Percentiles rank a stretch among this genome's conserved stretches.
phyloP scores from a whole-genome alignment of 2,113 vertebrate genomes.

The Gambusia holbrooki region DNA sequence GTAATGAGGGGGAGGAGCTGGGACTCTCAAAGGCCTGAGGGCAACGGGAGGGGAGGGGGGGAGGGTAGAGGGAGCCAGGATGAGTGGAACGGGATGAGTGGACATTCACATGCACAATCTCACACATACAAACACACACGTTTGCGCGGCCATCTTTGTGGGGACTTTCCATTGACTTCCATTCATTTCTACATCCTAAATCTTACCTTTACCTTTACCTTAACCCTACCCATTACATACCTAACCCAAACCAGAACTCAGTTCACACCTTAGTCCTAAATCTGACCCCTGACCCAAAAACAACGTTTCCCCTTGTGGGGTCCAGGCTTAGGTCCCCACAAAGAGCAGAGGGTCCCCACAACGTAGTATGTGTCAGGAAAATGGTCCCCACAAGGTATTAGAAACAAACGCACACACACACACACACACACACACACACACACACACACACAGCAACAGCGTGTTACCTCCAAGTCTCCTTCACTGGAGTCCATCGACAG shows the following conservation, averaged over 20 bases:
- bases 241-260: too few species aligned
- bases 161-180: too few species aligned
- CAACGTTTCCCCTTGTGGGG: too few species aligned
- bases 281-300: too few species aligned
- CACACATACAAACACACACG: background rate
- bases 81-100: constrained; percentile 68
- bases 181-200: too few species aligned
- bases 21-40: constrained; percentile 85
- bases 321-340: too few species aligned
- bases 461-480: constrained; percentile 82
- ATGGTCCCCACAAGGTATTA: constrained; percentile 1
- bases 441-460: background rate
- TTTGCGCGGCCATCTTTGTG: too few species aligned
- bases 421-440: background rate
- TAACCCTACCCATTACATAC: too few species aligned
- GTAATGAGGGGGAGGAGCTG: constrained; percentile 84
- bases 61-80: constrained; percentile 75
- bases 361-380: too few species aligned
- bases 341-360: too few species aligned
- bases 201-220: too few species aligned
- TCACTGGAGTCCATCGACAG: constrained; percentile 86
- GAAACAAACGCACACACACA: constrained; percentile 31
- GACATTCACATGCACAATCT: constrained; percentile 34
- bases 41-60: constrained; percentile 34
- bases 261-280: too few species aligned